Base-by-base conservation (phyloP, 2,888 invertebrate genomes). In the Halictus quadricinctus region DNA sequence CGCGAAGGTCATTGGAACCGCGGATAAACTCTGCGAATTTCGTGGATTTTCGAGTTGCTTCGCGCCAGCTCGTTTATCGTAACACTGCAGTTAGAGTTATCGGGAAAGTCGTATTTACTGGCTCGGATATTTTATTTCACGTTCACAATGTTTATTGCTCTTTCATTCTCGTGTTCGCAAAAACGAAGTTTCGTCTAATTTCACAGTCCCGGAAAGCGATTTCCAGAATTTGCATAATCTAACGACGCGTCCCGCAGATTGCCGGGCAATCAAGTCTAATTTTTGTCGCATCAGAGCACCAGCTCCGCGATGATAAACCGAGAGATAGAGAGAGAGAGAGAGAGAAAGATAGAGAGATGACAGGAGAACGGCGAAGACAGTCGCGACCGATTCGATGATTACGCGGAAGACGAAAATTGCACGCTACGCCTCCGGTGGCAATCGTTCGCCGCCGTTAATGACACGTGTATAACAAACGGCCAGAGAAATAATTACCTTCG, bases 401-500 rank as follows among this genome's bases (percentile, higher is more conserved):
- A 29, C 66, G 66, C 60, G 60, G 60, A 25, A 60, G 25, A 18
- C 18, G 66, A 66, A 36, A 18, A 66, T 66, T 66, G 66, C 66
- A 66, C 29, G 15, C n/a, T 54, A 54, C 54, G 36, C 18, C 29
- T 15, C 15, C 8, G 36, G 36, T 66, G 66, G 29, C 36, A 29
- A 58, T 29, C 18, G 25, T 70, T 21, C 21, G 29, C 29, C 18
- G 77, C 18, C n/a, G 25, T 29, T 41, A n/a, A 64, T n/a, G 41
- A 73, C 73, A 48, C 7, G 6, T 36, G 69, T 12, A 0, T 1
- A 25, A 48, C 36, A 29, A 60, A 29, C 66, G 70, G 60, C 77
- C 25, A 58, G 60, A 72, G 78, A 78, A 66, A 36, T 66, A 66
- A 66, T 66, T 66, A 36, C 66, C 66, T 18, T n/a, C 54, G 66